Conservation (phyloP, 2,888 invertebrate genomes). For the Megastigmus dorsalis region DNA sequence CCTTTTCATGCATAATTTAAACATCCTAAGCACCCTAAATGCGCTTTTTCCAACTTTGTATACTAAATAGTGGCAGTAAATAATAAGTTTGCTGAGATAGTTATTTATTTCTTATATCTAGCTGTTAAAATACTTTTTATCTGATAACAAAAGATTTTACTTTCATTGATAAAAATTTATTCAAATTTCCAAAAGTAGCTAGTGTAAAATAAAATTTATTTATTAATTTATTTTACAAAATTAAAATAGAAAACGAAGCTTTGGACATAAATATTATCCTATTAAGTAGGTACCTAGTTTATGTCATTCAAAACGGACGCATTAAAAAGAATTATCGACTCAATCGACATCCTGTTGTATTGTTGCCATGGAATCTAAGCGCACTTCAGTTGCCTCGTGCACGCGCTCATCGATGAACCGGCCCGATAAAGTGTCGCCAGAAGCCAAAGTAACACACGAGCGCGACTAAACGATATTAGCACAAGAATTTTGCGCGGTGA, state of each 20-base stretch:
- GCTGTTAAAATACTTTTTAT: background rate
- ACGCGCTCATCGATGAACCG: background rate
- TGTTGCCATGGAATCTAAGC: slow-evolving; percentile 49
- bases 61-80: no score
- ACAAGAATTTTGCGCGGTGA: background rate
- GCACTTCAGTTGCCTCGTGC: slow-evolving; percentile 5
- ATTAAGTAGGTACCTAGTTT: no score
- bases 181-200: background rate
- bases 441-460: no score
- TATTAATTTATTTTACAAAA: no score
- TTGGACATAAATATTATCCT: no score
- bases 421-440: background rate
- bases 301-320: no score
- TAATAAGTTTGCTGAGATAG: no score
- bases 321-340: slow-evolving; percentile 27
- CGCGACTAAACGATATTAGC: background rate
- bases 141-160: background rate
- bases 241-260: no score
- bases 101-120: no score
- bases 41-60: no score
- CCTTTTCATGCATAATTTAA: background rate
- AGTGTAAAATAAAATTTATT: no score
- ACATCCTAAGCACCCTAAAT: no score
- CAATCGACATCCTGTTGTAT: slow-evolving; percentile 5
- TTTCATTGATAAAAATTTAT: background rate